Conservation (phyloP, 2,888 invertebrate genomes). For the Philaethria dido region DNA sequence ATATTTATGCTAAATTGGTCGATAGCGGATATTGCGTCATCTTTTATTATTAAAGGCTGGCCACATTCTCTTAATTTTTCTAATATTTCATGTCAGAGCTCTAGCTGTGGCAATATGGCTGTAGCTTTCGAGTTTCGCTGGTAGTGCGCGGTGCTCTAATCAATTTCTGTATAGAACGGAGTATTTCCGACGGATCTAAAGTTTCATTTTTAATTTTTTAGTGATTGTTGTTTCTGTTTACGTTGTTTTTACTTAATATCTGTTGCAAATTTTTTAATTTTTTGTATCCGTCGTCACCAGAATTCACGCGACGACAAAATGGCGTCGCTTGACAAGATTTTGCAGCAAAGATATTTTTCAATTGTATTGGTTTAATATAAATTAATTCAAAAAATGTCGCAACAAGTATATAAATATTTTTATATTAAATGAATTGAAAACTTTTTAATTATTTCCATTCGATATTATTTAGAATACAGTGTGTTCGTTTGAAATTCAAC, state of each 20-base stretch:
- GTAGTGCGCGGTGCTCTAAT: constrained; percentile 80
- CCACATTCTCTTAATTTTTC: constrained; percentile 49
- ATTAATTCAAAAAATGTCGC: constrained; percentile 60
- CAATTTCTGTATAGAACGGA: constrained; percentile 71
- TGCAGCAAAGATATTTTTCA: constrained; percentile 76
- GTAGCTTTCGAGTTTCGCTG: constrained; percentile 80
- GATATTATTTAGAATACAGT: constrained; percentile 66
- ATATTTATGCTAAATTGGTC: constrained; percentile 8
- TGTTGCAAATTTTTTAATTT: constrained; percentile 68
- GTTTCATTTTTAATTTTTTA: constrained; percentile 78
- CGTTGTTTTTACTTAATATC: constrained; percentile 65
- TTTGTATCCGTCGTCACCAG: constrained; percentile 81
- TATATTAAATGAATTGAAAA: constrained; percentile 62
- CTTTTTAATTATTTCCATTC: constrained; percentile 57
- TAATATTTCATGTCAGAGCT: constrained; percentile 46
- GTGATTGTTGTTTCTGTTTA: constrained; percentile 71
- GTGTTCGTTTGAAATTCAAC: constrained; percentile 69
- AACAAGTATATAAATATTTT: constrained; percentile 60
- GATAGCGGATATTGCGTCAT: constrained; percentile 50
- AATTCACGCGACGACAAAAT: constrained; percentile 83
- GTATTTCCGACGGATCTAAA: constrained; percentile 76
- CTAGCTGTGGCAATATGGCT: constrained; percentile 75
- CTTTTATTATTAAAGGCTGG: constrained; percentile 46
- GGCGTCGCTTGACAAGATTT: constrained; percentile 83
- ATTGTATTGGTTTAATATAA: constrained; percentile 64